Evolutionary conservation across 2,797 vertebrate species (phyloP).

Genomic region (Acomys russatus): DNA sequence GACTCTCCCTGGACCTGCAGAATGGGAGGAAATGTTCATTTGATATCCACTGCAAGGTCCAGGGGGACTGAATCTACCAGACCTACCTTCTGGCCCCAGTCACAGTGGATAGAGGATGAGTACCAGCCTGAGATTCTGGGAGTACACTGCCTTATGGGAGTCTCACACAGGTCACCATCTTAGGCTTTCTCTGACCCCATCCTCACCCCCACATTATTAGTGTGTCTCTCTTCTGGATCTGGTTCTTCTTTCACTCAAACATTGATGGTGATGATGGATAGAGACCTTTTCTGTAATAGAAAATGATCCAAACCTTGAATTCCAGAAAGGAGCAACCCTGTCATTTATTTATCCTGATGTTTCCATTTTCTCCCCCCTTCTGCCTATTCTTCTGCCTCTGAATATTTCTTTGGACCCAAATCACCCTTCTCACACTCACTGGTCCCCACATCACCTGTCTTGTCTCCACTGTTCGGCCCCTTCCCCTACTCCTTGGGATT

Average conservation of each 20-base stretch:
- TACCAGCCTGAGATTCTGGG: slow-evolving; percentile 74
- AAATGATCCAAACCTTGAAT: slow-evolving; percentile 76
- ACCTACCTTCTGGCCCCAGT: slow-evolving; percentile 80
- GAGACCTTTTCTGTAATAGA: slow-evolving; percentile 94
- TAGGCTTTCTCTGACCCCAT: slow-evolving; percentile 64
- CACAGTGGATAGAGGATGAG: slow-evolving; percentile 80
- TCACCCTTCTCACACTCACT: slow-evolving; percentile 35
- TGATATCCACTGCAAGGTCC: slow-evolving; percentile 57
- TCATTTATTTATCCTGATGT: neutral
- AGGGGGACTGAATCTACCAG: slow-evolving; percentile 43
- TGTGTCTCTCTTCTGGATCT: slow-evolving; percentile 83
- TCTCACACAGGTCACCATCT: slow-evolving; percentile 47
- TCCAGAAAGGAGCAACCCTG: slow-evolving; percentile 27
- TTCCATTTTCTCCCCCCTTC: neutral
- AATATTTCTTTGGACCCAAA: neutral
- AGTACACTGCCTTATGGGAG: slow-evolving; percentile 61
- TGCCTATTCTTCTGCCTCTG: slow-evolving; percentile 11
- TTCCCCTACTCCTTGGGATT: slow-evolving; percentile 93
- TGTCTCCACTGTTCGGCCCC: slow-evolving; percentile 93
- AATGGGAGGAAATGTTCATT: slow-evolving; percentile 29
- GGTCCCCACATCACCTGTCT: slow-evolving; percentile 82
- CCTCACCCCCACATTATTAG: slow-evolving; percentile 70
- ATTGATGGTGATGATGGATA: slow-evolving; percentile 98
- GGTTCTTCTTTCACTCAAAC: slow-evolving; percentile 90
- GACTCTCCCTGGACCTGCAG: slow-evolving; percentile 58